phyloP scores from a whole-genome alignment of 2,113 vertebrate genomes.

The Gallinago jamesoni region DNA sequence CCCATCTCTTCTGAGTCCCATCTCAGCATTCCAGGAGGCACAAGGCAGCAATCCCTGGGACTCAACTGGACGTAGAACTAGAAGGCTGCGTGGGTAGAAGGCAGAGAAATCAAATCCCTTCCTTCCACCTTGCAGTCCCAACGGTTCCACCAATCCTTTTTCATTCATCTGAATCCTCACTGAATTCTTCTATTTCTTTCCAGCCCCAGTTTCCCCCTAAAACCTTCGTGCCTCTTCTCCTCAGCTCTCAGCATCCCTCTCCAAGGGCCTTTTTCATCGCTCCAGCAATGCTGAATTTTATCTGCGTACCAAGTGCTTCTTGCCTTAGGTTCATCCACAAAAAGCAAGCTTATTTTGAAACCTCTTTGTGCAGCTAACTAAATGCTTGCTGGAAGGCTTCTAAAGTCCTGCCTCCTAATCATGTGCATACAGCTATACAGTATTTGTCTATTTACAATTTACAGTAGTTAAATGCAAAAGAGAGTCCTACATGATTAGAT shows the following conservation, averaged over 20 bases:
- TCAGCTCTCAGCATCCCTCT: not conserved
- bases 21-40: not conserved
- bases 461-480: not conserved
- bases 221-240: not conserved
- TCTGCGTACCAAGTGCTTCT: not conserved
- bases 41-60: not conserved
- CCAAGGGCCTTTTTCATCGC: not conserved
- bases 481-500: not conserved
- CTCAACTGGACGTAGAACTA: not conserved
- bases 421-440: not conserved
- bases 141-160: not conserved
- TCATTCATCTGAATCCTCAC: not conserved
- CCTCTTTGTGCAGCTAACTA: not conserved
- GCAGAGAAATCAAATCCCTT: not conserved
- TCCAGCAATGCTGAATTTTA: not conserved
- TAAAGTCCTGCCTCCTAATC: not conserved
- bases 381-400: not conserved
- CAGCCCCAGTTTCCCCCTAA: rapidly evolving
- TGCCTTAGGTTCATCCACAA: not conserved
- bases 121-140: not conserved
- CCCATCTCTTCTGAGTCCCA: not conserved
- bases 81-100: not conserved
- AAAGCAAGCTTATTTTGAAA: not conserved
- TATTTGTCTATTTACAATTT: not conserved
- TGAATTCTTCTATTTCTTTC: not conserved